Base-by-base conservation (phyloP, 1,140 invertebrate genomes). In the Heterodera carotae region DNA sequence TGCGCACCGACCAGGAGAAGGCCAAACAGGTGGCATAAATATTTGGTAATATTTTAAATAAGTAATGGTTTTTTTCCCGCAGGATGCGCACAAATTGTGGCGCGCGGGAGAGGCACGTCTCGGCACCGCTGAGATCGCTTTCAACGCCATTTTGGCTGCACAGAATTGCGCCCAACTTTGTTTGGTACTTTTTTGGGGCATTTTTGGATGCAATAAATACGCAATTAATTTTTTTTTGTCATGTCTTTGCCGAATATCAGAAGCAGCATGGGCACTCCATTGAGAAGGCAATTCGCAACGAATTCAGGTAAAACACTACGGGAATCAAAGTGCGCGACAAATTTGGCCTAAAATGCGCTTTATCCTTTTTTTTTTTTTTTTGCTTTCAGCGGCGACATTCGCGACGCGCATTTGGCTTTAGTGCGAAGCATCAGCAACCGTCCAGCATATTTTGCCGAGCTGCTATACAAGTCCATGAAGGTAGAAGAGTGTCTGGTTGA, bases 371-470 rank as follows among this genome's bases (percentile, higher is more conserved):
- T 70, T 70, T 43, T 29, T 31, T 53, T 5, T 3, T 4, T n/a
- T 5, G 10, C 64, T 60, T 73, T 73, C 33, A 93, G 93, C 77
- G 94, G 94, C 77, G 91, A 92, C 83, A 89, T 96, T 10, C 91
- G 94, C 88, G 91, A 92, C 84, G 94, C 93, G 59, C 92, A 95
- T 85, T 89, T 94, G 67, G 92, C 94, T 22, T 67, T 79, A 60
- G 93, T 94, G 0, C 93, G 93, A 89, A 93, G 93, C 86, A 93
- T 93, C 8, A 93, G 93, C 88, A 95, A 94, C 86, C 93, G 94
- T 88, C 93, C 95, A 68, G 92, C 92, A 59, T 97, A 94, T 89
- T 97, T 97, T 90, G 95, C 95, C 69, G 93, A 96, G 86, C 91
- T 93, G 82, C 89, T 97, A 12, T 92, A 96, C 85, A 92, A 94